These are phyloP conservation scores for Geophilus truncorum DNA, from an alignment of 2,888 invertebrate species.

Conservation along the genomic window DNA sequence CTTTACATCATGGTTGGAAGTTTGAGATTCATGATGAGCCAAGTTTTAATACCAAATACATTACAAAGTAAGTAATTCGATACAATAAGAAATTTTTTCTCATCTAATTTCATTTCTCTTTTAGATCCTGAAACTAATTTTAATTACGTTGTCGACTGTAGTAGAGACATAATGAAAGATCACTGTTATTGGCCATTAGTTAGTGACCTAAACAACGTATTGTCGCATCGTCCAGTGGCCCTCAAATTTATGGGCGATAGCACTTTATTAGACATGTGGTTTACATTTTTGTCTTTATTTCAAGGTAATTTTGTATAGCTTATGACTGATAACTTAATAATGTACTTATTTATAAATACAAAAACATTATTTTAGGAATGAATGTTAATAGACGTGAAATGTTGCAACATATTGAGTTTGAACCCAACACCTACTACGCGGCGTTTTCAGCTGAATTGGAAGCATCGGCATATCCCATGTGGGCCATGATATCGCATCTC, in stretches of 20 bases:
- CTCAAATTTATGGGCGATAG: conserved; percentile 76
- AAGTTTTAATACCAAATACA: conserved; percentile 79
- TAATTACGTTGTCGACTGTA: conserved; percentile 90
- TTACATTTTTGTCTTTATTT: conserved; percentile 85
- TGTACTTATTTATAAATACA: no score
- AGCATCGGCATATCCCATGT: conserved; percentile 96
- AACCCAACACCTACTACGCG: conserved; percentile 94
- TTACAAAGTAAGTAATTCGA: conserved; percentile 62
- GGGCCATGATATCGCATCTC: conserved; percentile 88
- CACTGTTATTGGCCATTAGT: conserved; percentile 98
- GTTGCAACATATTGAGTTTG: conserved; percentile 89
- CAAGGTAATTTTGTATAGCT: conserved; percentile 62
- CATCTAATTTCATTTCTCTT: neutral
- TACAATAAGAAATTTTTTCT: neutral
- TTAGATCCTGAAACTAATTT: conserved; percentile 56
- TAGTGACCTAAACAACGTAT: conserved; percentile 91
- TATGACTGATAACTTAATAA: no score
- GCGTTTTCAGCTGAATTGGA: conserved; percentile 97
- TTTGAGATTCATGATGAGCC: conserved; percentile 86
- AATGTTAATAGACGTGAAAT: conserved; percentile 90
- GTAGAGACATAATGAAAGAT: conserved; percentile 86
- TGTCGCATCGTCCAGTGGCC: conserved; percentile 88
- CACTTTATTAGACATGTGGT: conserved; percentile 86
- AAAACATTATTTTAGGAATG: conserved; percentile 73
- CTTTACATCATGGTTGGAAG: conserved; percentile 90